A percentile compares a stretch with the other conserved stretches of the same genome.
phyloP scores from a whole-genome alignment of 1,140 invertebrate genomes.

The Drosophila mauritiana region DNA sequence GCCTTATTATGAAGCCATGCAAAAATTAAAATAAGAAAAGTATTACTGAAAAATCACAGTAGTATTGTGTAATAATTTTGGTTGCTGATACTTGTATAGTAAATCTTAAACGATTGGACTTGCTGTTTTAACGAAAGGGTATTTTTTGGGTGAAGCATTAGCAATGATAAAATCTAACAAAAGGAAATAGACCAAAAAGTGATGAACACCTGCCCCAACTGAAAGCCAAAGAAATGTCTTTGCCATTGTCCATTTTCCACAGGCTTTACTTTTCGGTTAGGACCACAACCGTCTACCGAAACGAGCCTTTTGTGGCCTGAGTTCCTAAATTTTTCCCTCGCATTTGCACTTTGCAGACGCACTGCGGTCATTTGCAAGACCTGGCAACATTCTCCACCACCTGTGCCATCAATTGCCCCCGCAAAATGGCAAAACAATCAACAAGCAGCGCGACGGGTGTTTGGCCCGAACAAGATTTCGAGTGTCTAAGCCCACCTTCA shows the following conservation, averaged over 20 bases:
- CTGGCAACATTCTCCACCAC: conserved; percentile 31
- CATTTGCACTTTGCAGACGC: neutral
- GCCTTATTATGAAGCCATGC: too few relatives aligned
- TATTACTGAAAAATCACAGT: too few relatives aligned
- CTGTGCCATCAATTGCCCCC: conserved; percentile 61
- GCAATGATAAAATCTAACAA: conserved; percentile 24
- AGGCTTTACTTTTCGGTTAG: conserved; percentile 19
- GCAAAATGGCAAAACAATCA: conserved; percentile 81
- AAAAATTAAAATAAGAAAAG: too few relatives aligned
- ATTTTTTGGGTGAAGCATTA: conserved; percentile 17
- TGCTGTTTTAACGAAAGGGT: neutral
- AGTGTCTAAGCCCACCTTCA: conserved; percentile 11
- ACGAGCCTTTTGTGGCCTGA: conserved; percentile 19
- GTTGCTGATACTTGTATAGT: neutral
- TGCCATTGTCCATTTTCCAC: conserved; percentile 37
- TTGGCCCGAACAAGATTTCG: conserved; percentile 36
- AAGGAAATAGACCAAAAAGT: conserved; percentile 7
- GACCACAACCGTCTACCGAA: neutral
- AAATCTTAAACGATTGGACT: neutral
- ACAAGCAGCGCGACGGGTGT: conserved; percentile 67
- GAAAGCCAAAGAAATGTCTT: conserved; percentile 51
- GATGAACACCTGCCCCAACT: conserved; percentile 5
- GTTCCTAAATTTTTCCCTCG: conserved; percentile 2
- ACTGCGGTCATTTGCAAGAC: conserved; percentile 35
- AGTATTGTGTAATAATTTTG: too few relatives aligned